A percentile compares a stretch with the other conserved stretches of the same genome.
Evolutionary conservation across 2,797 vertebrate species (phyloP).

Genomic region (Mastacembelus armatus): DNA sequence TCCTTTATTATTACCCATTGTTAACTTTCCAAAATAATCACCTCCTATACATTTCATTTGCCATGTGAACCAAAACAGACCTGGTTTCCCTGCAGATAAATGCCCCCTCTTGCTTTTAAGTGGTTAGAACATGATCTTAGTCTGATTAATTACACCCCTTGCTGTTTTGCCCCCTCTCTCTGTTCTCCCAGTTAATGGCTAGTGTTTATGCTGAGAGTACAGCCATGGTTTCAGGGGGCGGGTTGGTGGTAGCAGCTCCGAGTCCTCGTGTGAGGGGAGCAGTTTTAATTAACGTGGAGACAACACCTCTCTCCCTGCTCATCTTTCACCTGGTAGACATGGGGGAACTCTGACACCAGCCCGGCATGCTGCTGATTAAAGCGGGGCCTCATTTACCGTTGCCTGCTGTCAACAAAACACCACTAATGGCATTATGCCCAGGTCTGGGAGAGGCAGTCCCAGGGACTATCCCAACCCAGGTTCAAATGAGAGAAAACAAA

Average conservation of each 20-base stretch:
- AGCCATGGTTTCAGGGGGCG: constrained; percentile 64
- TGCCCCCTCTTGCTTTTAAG: constrained; percentile 73
- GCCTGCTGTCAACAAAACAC: constrained; percentile 88
- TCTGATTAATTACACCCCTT: constrained; percentile 81
- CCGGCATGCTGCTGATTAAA: constrained; percentile 89
- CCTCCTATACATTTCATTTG: constrained; percentile 36
- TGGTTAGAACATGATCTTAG: constrained; percentile 79
- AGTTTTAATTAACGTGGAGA: constrained; percentile 86
- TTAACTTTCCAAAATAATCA: constrained; percentile 24
- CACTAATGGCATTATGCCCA: constrained; percentile 87
- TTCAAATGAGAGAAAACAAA: constrained; percentile 80
- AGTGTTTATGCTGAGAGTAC: constrained; percentile 73
- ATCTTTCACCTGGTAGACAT: constrained; percentile 91
- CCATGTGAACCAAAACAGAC: constrained; percentile 51
- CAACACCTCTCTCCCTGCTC: constrained; percentile 83
- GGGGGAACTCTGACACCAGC: constrained; percentile 85
- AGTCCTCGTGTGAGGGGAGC: constrained; percentile 72
- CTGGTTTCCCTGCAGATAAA: constrained; percentile 66
- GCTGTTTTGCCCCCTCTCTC: constrained; percentile 56
- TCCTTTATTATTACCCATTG: constrained; percentile 1
- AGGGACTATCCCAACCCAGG: constrained; percentile 79
- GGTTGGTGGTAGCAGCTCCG: constrained; percentile 57
- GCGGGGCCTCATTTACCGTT: constrained; percentile 84
- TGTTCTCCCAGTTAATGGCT: constrained; percentile 72
- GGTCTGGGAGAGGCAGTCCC: constrained; percentile 69